Percentiles rank a stretch among this genome's conserved stretches.
phyloP scores from a whole-genome alignment of 2,797 vertebrate species.

The Phrynocephalus forsythii region DNA sequence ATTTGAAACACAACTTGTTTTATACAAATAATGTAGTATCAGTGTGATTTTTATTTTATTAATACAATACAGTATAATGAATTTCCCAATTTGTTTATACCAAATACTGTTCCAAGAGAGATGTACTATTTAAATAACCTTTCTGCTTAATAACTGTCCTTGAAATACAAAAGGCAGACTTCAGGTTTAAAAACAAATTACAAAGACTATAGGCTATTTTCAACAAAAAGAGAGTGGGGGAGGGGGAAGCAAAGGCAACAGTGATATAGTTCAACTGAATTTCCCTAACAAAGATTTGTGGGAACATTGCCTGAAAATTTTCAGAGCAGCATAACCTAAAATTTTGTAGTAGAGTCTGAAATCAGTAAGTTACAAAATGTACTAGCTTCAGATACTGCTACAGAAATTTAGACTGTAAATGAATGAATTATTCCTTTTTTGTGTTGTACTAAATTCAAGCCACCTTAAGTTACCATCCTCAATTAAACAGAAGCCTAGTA shows the following conservation, averaged over 20 bases:
- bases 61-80: neutral
- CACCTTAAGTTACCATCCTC: neutral
- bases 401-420: no score
- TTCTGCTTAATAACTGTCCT: neutral
- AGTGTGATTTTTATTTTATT: no score
- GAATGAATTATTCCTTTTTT: neutral
- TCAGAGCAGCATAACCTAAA: neutral
- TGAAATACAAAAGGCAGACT: neutral
- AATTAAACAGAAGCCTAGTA: neutral
- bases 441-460: neutral
- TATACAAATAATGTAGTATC: no score
- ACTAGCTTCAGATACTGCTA: neutral
- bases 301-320: neutral
- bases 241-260: neutral
- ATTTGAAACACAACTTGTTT: no score
- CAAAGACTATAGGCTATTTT: neutral
- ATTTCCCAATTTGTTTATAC: neutral
- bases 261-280: neutral
- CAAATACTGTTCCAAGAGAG: neutral
- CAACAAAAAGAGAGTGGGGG: neutral
- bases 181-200: neutral
- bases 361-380: neutral
- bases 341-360: neutral
- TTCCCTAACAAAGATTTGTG: neutral
- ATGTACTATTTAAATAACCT: neutral